Percentiles rank a stretch among this genome's conserved stretches.
These are phyloP conservation scores for Tipula vernalis DNA, from an alignment of 2,888 invertebrate genomes.

Conservation along the genomic window DNA sequence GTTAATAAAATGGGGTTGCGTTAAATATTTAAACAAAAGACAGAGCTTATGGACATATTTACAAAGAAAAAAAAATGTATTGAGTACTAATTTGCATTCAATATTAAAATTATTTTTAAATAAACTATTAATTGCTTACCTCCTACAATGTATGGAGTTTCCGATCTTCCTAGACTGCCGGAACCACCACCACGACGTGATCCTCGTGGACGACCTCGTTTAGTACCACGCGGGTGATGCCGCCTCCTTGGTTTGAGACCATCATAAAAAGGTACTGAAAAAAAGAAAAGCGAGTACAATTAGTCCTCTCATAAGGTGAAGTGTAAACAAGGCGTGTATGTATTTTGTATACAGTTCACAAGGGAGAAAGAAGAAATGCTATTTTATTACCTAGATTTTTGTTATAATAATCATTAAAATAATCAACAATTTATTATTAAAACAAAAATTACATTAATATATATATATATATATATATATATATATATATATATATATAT, in stretches of 20 bases:
- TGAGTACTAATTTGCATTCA: no score
- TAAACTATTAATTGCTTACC: constrained; percentile 18
- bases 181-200: constrained; percentile 46
- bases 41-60: background rate
- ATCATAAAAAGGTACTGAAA: constrained; percentile 24
- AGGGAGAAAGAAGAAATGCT: no score
- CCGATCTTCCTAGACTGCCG: constrained; percentile 28
- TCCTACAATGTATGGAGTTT: constrained; percentile 17
- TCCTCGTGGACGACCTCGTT: constrained; percentile 63
- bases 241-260: constrained; percentile 29
- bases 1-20: background rate
- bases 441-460: no score
- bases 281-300: background rate
- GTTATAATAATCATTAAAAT: no score
- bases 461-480: no score
- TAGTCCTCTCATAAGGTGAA: no score
- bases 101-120: background rate
- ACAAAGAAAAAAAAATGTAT: background rate
- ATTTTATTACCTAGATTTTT: no score
- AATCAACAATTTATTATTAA: no score
- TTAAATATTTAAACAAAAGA: background rate
- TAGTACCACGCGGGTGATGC: constrained; percentile 43
- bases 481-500: no score
- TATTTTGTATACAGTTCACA: no score
- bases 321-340: no score